These are phyloP conservation scores for Pollenia angustigena DNA, from an alignment of 2,888 invertebrate genomes.

Conservation along the genomic window DNA sequence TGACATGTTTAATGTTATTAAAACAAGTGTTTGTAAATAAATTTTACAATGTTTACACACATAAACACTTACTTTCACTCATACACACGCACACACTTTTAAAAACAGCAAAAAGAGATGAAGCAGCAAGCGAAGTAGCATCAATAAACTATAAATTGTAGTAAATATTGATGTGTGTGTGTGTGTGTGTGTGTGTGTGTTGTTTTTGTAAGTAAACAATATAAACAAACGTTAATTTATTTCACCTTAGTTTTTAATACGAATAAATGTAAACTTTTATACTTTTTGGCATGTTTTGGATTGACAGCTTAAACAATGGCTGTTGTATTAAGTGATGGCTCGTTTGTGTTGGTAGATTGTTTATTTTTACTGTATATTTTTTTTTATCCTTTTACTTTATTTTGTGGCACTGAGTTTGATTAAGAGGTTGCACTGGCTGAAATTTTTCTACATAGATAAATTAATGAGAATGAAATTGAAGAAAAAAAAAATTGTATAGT, in stretches of 20 bases:
- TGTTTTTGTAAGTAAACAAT: slow-evolving; percentile 43
- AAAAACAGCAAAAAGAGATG: neutral
- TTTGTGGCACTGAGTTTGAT: slow-evolving; percentile 64
- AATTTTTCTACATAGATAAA: slow-evolving; percentile 61
- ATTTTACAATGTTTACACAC: slow-evolving; percentile 58
- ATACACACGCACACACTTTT: neutral
- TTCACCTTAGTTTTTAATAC: slow-evolving; percentile 70
- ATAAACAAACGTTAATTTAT: slow-evolving; percentile 70
- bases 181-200: neutral
- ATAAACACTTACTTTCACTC: slow-evolving; percentile 34
- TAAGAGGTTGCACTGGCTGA: slow-evolving; percentile 64
- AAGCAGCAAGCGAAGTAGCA: slow-evolving; percentile 4
- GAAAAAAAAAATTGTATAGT: neutral
- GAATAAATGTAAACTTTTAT: slow-evolving; percentile 73
- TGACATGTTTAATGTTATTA: slow-evolving; percentile 71
- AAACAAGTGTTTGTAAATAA: slow-evolving; percentile 68
- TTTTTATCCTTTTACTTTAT: slow-evolving; percentile 3
- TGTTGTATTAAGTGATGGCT: slow-evolving; percentile 67
- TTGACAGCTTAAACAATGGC: slow-evolving; percentile 69
- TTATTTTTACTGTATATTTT: slow-evolving; percentile 45
- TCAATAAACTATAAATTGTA: slow-evolving; percentile 55
- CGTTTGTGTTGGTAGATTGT: slow-evolving; percentile 59
- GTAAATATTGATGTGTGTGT: neutral
- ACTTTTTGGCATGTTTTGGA: slow-evolving; percentile 71
- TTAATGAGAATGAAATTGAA: slow-evolving; percentile 65